These are phyloP conservation scores for Rhinella marina DNA, from an alignment of 2,797 vertebrate species.

Conservation along the genomic window DNA sequence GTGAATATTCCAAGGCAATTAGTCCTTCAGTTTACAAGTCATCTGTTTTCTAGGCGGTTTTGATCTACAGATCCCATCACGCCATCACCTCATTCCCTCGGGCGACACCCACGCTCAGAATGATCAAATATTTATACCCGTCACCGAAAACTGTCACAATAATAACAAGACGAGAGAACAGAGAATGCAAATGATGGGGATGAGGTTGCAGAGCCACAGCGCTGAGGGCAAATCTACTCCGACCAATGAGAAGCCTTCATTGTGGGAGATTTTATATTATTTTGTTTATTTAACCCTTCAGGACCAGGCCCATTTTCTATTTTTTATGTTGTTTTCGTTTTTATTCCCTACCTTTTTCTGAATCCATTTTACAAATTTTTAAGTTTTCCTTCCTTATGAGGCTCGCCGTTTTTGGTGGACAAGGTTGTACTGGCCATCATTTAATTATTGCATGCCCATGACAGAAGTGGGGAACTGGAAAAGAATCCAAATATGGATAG, in stretches of 20 bases:
- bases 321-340: neutral
- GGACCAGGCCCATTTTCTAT: neutral
- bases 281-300: neutral
- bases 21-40: slow-evolving; percentile 2
- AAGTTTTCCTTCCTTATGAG: no score
- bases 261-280: no score
- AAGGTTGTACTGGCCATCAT: no score
- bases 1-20: slow-evolving; percentile 2
- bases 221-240: neutral
- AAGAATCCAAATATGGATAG: no score
- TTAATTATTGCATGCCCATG: no score
- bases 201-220: no score
- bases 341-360: no score
- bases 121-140: slow-evolving; percentile 12
- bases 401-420: no score
- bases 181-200: neutral
- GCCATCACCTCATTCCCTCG: neutral
- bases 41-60: neutral
- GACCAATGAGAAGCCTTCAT: neutral
- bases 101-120: neutral
- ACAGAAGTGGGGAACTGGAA: no score
- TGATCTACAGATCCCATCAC: slow-evolving; percentile 10
- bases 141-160: neutral
- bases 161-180: neutral
- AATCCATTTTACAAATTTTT: no score